phyloP scores from a whole-genome alignment of 2,113 vertebrate genomes.

The Cyprinodon variegatus region DNA sequence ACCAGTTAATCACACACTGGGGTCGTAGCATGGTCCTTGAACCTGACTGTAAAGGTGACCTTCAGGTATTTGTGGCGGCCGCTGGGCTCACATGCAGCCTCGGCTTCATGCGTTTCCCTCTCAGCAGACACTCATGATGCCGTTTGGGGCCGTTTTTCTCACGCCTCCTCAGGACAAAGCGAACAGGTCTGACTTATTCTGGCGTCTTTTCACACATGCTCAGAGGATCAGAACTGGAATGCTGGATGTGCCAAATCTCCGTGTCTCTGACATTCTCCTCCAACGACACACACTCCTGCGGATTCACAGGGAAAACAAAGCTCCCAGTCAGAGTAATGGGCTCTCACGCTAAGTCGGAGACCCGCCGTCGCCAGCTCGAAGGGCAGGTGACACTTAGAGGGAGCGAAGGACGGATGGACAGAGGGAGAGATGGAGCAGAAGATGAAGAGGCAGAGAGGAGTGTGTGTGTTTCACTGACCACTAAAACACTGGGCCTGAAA shows the following conservation, averaged over 20 bases:
- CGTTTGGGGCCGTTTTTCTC: slow-evolving; percentile 15
- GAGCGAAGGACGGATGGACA: slow-evolving; percentile 57
- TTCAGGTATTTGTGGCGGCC: slow-evolving; percentile 25
- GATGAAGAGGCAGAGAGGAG: slow-evolving; percentile 18
- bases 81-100: slow-evolving; percentile 8
- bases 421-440: slow-evolving; percentile 30
- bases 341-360: slow-evolving; percentile 76
- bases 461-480: slow-evolving; percentile 48
- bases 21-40: slow-evolving; percentile 40
- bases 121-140: not conserved
- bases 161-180: not conserved
- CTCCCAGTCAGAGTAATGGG: slow-evolving; percentile 72
- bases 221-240: slow-evolving; percentile 59
- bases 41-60: slow-evolving; percentile 33
- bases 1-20: slow-evolving; percentile 21
- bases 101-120: slow-evolving; percentile 9
- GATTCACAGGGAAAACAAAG: slow-evolving; percentile 75
- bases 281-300: slow-evolving; percentile 38
- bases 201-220: slow-evolving; percentile 34
- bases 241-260: slow-evolving; percentile 71
- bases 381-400: slow-evolving; percentile 76
- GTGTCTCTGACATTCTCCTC: slow-evolving; percentile 65
- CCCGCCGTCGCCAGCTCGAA: slow-evolving; percentile 69
- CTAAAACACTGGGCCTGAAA: slow-evolving; percentile 73
- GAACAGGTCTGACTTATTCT: not conserved